Percentiles rank a stretch among this genome's conserved stretches.
phyloP scores from a whole-genome alignment of 2,797 vertebrate species.

The Crax fasciolata region DNA sequence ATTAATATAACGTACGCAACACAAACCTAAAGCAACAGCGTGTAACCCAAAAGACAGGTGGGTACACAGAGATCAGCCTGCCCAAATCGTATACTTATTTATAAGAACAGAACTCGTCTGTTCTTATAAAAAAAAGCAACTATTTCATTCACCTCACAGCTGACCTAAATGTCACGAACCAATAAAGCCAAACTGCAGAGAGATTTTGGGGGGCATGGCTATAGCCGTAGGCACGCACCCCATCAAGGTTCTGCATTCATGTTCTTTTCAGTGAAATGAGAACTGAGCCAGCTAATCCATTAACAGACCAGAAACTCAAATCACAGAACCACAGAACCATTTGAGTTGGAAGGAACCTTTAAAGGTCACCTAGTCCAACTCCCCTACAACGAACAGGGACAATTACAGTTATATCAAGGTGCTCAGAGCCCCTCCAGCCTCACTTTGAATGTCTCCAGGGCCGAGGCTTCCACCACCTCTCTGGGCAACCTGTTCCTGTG shows the following conservation, averaged over 20 bases:
- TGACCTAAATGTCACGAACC: background rate
- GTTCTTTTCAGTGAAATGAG: background rate
- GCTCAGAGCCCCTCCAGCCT: too few relatives aligned
- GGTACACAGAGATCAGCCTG: background rate
- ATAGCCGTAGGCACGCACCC: background rate
- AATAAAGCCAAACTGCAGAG: rapidly evolving
- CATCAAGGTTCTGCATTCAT: background rate
- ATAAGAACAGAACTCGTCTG: too few relatives aligned
- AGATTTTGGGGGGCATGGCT: background rate
- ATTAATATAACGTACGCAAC: rapidly evolving
- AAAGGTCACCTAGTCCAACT: too few relatives aligned
- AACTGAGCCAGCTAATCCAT: background rate
- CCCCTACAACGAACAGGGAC: too few relatives aligned
- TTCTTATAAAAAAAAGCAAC: background rate
- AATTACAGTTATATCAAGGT: too few relatives aligned
- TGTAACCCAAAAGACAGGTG: background rate
- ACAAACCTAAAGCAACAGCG: background rate
- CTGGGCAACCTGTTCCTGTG: too few relatives aligned
- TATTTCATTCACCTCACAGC: background rate
- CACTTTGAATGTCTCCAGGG: too few relatives aligned
- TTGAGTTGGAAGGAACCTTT: too few relatives aligned
- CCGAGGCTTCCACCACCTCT: too few relatives aligned
- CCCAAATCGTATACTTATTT: background rate
- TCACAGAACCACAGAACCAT: too few relatives aligned
- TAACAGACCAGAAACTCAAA: background rate